phyloP scores from a whole-genome alignment of 2,797 vertebrate species.

The Onychomys torridus region DNA sequence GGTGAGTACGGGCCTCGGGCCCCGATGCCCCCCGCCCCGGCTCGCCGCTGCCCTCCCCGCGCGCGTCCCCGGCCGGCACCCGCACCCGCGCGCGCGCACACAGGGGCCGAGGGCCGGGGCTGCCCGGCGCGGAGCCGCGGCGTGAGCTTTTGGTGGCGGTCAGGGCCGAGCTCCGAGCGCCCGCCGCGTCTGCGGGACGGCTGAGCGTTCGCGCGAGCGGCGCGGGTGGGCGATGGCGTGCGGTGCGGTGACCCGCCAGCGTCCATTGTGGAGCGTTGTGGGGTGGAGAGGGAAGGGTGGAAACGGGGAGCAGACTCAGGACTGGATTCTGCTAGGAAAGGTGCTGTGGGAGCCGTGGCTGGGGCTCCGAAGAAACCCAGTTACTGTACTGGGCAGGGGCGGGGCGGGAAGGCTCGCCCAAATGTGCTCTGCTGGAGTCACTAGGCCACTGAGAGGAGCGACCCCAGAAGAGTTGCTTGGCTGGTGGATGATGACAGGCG shows the following conservation, averaged over 20 bases:
- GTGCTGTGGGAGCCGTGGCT: not conserved
- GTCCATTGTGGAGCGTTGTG: not conserved
- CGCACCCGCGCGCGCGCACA: not conserved
- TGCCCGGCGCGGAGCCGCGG: not conserved
- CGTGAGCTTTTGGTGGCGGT: not conserved
- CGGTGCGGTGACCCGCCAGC: not conserved
- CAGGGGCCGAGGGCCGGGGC: not conserved
- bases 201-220: not conserved
- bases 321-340: constrained; percentile 4
- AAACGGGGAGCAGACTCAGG: not conserved
- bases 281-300: constrained; percentile 43
- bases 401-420: constrained; percentile 25
- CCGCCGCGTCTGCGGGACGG: not conserved
- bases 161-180: not conserved
- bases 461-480: constrained; percentile 62
- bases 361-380: constrained; percentile 23
- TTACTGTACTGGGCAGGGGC: not conserved
- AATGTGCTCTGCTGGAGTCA: not conserved
- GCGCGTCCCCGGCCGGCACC: constrained; percentile 56
- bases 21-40: not conserved
- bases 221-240: not conserved
- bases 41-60: constrained; percentile 10
- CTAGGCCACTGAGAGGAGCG: not conserved
- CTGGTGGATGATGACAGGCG: constrained; percentile 52
- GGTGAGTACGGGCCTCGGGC: constrained; percentile 88